Percentiles rank a stretch among this genome's conserved stretches.
Conservation (phyloP, 2,797 vertebrate genomes). For the Lophura swinhoii region DNA sequence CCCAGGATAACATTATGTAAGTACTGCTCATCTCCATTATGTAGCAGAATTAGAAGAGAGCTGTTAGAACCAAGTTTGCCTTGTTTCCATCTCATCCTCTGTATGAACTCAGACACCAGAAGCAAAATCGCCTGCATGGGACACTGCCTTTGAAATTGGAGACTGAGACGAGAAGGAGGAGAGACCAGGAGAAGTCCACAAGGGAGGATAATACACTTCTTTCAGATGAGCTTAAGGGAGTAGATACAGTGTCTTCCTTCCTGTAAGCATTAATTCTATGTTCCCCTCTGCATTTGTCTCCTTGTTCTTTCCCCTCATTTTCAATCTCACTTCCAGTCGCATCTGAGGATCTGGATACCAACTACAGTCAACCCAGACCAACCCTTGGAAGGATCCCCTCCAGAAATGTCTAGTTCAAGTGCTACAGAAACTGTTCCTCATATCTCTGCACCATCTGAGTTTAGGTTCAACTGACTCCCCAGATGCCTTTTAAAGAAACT, state of each 20-base stretch:
- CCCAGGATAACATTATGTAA: slow-evolving; percentile 68
- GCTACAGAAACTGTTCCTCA: not conserved
- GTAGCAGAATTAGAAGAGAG: slow-evolving; percentile 50
- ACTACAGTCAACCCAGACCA: not conserved
- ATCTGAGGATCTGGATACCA: not conserved
- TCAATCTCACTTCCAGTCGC: not conserved
- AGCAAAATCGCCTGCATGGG: slow-evolving; percentile 5
- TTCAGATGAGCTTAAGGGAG: not conserved
- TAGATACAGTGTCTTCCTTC: not conserved
- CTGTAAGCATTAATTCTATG: not conserved
- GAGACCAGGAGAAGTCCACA: not conserved
- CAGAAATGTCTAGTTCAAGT: not conserved
- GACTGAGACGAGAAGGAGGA: not conserved
- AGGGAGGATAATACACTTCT: not conserved
- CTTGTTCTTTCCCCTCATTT: not conserved
- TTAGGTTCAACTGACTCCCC: not conserved
- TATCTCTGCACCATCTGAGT: not conserved
- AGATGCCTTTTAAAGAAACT: slow-evolving; percentile 9
- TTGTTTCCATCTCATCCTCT: slow-evolving; percentile 46
- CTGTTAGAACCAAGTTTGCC: slow-evolving; percentile 45
- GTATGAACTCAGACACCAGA: not conserved
- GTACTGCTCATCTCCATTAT: slow-evolving; percentile 69
- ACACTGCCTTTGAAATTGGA: not conserved
- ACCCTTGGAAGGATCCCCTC: not conserved
- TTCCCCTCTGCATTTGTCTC: not conserved